These are phyloP conservation scores for Cyrtonyx montezumae DNA, from an alignment of 2,113 vertebrate genomes.

Conservation along the genomic window DNA sequence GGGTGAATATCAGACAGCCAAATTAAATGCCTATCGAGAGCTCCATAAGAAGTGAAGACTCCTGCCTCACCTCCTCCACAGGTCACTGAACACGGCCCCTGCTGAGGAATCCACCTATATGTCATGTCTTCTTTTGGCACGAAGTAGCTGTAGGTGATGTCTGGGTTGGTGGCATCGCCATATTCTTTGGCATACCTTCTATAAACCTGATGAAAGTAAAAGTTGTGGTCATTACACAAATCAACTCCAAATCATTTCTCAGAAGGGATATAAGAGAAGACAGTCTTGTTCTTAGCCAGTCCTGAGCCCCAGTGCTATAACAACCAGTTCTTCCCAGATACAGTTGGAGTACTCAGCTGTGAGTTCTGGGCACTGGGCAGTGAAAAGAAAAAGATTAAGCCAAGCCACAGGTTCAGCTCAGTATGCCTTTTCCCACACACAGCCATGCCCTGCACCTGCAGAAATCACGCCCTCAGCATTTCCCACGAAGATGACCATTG, in stretches of 20 bases:
- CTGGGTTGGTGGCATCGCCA: slow-evolving; percentile 84
- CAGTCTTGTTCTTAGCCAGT: background rate
- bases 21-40: background rate
- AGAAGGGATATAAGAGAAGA: background rate
- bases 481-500: background rate
- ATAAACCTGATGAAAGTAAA: slow-evolving; percentile 82
- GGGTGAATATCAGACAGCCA: background rate
- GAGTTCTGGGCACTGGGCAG: background rate
- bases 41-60: background rate
- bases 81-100: slow-evolving; percentile 85
- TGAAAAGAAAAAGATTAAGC: background rate
- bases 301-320: background rate
- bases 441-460: background rate
- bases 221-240: background rate
- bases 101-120: slow-evolving; percentile 76
- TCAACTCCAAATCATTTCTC: background rate
- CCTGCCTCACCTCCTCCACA: slow-evolving; percentile 88
- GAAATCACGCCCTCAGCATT: background rate
- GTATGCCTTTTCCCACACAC: background rate
- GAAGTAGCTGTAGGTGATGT: slow-evolving; percentile 89
- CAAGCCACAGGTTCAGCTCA: background rate
- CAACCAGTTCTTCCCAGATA: background rate
- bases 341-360: background rate
- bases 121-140: slow-evolving; percentile 56
- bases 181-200: slow-evolving; percentile 88